A percentile compares a stretch with the other conserved stretches of the same genome.
Evolutionary conservation across 2,797 vertebrate genomes (phyloP).

Genomic region (Distichodus sexfasciatus): DNA sequence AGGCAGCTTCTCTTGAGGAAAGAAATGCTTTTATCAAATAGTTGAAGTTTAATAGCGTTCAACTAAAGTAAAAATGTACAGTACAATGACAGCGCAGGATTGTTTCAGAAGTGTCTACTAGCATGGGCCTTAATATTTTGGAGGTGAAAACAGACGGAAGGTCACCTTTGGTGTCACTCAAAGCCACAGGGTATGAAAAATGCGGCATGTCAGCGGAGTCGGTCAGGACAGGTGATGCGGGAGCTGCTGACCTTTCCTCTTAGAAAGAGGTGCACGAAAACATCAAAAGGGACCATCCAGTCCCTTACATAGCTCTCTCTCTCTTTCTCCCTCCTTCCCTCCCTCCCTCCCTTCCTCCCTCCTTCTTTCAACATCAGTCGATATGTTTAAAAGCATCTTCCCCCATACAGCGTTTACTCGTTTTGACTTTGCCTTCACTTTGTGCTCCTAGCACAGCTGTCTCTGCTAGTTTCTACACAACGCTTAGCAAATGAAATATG

Average conservation of each 20-base stretch:
- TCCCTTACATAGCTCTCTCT: constrained; percentile 24
- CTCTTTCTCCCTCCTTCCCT: too few species aligned
- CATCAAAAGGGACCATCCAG: constrained; percentile 16
- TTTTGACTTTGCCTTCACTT: neutral
- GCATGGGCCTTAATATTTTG: neutral
- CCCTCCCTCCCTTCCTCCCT: too few species aligned
- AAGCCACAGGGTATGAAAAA: constrained; percentile 34
- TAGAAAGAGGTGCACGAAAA: constrained; percentile 17
- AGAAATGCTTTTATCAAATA: too few species aligned
- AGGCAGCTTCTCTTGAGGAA: too few species aligned
- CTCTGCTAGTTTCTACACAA: neutral
- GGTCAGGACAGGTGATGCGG: constrained; percentile 1
- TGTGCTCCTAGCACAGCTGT: neutral
- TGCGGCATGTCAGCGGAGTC: constrained; percentile 27
- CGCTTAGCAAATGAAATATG: neutral
- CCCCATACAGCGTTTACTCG: constrained; percentile 1
- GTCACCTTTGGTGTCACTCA: constrained; percentile 5
- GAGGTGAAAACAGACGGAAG: neutral
- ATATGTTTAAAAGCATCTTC: constrained; percentile 29
- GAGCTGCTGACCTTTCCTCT: constrained; percentile 42
- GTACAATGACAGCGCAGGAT: neutral
- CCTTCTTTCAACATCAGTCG: neutral
- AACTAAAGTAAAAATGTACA: too few species aligned
- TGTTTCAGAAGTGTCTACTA: neutral
- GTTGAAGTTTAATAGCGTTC: too few species aligned